Conservation (phyloP, 23 tunicate genomes). For the Trididemnum miniatum region DNA sequence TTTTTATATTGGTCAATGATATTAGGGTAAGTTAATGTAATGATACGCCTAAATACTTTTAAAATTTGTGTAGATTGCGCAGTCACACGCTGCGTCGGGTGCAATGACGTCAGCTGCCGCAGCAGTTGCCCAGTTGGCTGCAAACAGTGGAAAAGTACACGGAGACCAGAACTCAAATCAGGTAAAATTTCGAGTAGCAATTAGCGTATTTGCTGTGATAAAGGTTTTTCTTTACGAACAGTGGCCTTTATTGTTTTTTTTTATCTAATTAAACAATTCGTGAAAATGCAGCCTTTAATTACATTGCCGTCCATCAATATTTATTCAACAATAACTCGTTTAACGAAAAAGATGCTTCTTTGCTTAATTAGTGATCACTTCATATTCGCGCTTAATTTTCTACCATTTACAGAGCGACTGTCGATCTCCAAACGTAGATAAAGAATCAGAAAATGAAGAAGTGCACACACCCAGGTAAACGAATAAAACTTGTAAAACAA, state of each 20-base stretch:
- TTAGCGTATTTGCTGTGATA: neutral
- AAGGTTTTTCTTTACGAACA: no score
- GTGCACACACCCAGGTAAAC: constrained; percentile 38
- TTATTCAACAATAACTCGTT: no score
- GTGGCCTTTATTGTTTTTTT: no score
- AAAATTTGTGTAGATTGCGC: constrained; percentile 62
- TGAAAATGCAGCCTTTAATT: no score
- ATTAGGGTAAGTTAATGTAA: no score
- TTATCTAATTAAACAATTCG: no score
- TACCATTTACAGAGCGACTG: constrained; percentile 2
- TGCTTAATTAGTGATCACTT: neutral
- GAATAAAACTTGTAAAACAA: neutral
- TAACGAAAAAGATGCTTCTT: no score
- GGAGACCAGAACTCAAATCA: constrained; percentile 15
- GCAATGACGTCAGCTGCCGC: constrained; percentile 61
- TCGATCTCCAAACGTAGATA: constrained; percentile 26
- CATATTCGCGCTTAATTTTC: neutral
- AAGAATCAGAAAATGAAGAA: constrained; percentile 43
- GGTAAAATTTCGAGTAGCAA: neutral
- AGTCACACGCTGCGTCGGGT: constrained; percentile 58
- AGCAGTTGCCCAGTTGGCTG: constrained; percentile 81
- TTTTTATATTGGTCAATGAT: no score
- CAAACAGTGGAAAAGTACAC: constrained; percentile 50
- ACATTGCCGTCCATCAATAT: no score
- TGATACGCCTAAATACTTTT: no score